Base-by-base conservation (phyloP, 2,888 invertebrate genomes). In the Calliphora vomitoria region DNA sequence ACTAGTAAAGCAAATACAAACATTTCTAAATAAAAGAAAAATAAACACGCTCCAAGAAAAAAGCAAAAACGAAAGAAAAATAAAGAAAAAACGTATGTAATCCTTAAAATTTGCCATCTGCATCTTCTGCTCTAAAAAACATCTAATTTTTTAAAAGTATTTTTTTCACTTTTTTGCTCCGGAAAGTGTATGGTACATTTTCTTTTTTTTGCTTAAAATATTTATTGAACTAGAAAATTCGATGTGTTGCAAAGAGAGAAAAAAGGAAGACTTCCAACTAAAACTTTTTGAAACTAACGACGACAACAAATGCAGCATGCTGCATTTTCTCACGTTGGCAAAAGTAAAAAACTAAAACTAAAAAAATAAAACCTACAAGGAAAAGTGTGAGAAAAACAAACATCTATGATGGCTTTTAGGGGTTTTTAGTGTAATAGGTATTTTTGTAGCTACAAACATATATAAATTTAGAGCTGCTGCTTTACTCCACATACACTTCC, bases 181-280 rank as follows among this genome's bases (percentile, higher is more conserved):
- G n/a, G 4, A 20, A 69, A 81, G 84, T 86, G 84, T 88, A 82
- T 20, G 8, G 8, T 44, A 3, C 10, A 1, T 44, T 44, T 44
- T 47, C 1, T 20, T 55, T 60, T 64, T 75, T 75, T 31, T 76
- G 31, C 84, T 87, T 89, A 78, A 86, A 89, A 88, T 89, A 89
- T 88, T 89, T 90, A 90, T 90, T 89, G 90, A 89, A 88, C 87
- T 88, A 86, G 89, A 89, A 90, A 90, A 90, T 89, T 90, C 90
- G 87, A 90, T 89, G 89, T 89, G 88, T 71, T 69, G 41, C 71
- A 75, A 68, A 68, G 58, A 58, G 8, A 75, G 66, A 68, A 38
- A 44, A 44, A 44, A 3, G 53, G 44, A 86, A 25, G 11, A 60
- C 15, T 20, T 55, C 64, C 58, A 69, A 15, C 58, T 41, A 66